Evolutionary conservation across 37 sponge, comb jelly and placozoan genomes (phyloP).

Genomic region (Beroe forskalii): DNA sequence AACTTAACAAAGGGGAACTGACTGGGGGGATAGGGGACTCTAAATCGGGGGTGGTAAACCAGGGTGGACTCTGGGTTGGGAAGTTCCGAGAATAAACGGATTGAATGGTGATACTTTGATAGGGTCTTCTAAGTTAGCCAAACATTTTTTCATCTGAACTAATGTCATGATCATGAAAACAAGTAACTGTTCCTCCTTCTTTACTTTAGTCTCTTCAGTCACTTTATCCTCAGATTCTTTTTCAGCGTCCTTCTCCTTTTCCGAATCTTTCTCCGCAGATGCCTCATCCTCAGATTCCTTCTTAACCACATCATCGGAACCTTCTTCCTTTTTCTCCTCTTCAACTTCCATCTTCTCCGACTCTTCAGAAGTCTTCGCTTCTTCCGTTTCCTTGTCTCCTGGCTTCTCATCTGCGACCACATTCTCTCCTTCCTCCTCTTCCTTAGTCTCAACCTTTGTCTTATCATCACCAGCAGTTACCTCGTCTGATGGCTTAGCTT

Average conservation of each 20-base stretch:
- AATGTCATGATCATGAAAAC: no score
- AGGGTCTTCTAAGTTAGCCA: no score
- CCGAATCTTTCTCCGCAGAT: constrained; percentile 16
- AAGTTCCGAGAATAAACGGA: no score
- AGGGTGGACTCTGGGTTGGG: no score
- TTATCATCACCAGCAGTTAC: neutral
- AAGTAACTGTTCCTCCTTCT: neutral
- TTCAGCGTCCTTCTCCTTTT: neutral
- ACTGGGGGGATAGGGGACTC: no score
- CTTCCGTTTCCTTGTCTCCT: constrained; percentile 12
- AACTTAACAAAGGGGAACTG: no score
- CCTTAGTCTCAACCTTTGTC: neutral
- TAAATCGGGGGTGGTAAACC: no score
- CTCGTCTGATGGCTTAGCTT: no score
- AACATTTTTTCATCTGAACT: no score
- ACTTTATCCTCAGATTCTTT: neutral
- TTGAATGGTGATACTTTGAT: no score
- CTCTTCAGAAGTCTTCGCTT: neutral
- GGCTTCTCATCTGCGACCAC: neutral
- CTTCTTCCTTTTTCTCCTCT: constrained; percentile 34
- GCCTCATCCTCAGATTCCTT: constrained; percentile 38
- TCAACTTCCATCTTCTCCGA: neutral
- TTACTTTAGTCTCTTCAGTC: neutral
- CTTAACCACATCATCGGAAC: neutral
- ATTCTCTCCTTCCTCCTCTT: neutral